Evolutionary conservation across 1,140 invertebrate species (phyloP).

Genomic region (Liolophura sinensis): DNA sequence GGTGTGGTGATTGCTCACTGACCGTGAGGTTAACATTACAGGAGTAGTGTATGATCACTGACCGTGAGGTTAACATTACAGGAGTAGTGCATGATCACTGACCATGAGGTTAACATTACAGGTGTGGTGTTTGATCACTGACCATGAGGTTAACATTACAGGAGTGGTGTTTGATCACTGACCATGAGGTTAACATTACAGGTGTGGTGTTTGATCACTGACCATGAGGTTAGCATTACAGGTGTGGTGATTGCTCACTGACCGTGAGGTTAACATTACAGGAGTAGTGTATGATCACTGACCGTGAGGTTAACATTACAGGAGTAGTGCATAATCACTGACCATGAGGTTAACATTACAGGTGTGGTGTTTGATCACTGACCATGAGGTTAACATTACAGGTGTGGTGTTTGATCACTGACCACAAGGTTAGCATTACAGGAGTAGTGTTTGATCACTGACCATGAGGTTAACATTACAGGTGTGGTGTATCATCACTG

Average conservation of each 20-base stretch:
- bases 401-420: constrained; percentile 97
- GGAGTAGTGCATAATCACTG: constrained; percentile 10
- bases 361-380: constrained; percentile 97
- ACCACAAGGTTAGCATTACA: too few relatives aligned
- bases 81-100: neutral
- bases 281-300: constrained; percentile 66
- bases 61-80: too few relatives aligned
- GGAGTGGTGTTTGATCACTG: too few relatives aligned
- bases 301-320: too few relatives aligned
- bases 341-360: constrained; percentile 67
- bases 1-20: too few relatives aligned
- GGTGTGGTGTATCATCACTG: too few relatives aligned
- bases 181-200: constrained; percentile 63
- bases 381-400: constrained; percentile 68
- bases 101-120: constrained; percentile 63
- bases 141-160: too few relatives aligned
- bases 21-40: too few relatives aligned
- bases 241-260: constrained; percentile 93
- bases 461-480: too few relatives aligned
- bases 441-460: too few relatives aligned
- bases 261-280: constrained; percentile 63
- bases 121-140: constrained; percentile 93
- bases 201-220: constrained; percentile 70
- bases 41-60: too few relatives aligned
- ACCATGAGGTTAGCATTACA: constrained; percentile 63